Percentiles rank a stretch among this genome's conserved stretches.
Evolutionary conservation across 2,113 vertebrate genomes (phyloP).

Genomic region (Indicator maculatus): DNA sequence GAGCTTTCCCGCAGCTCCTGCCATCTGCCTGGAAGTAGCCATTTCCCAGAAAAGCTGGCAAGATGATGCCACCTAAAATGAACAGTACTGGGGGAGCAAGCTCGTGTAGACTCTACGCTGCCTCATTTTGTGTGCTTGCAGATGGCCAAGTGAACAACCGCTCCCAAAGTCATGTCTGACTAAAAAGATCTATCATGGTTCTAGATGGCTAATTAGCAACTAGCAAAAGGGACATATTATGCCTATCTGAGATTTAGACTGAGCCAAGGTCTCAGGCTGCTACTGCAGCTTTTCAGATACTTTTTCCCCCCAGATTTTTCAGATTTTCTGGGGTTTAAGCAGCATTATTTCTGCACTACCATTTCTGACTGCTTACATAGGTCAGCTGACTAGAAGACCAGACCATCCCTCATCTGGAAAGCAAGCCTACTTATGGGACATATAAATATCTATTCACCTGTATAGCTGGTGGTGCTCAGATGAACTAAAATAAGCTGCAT

Average conservation of each 20-base stretch:
- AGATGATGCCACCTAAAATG: neutral
- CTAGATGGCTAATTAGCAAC: neutral
- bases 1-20: constrained; percentile 7
- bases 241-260: neutral
- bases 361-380: neutral
- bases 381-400: neutral
- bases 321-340: neutral
- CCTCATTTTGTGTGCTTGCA: neutral
- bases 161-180: neutral
- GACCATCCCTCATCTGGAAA: neutral
- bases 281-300: neutral
- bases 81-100: neutral
- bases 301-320: neutral
- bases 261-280: neutral
- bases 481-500: neutral
- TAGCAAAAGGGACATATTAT: neutral
- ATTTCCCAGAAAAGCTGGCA: constrained; percentile 21
- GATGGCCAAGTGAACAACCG: constrained; percentile 29
- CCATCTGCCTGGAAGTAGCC: constrained; percentile 53
- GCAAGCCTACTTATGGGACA: neutral
- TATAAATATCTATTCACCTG: neutral
- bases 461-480: neutral
- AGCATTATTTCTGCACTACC: neutral
- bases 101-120: neutral
- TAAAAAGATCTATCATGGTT: neutral